Evolutionary conservation across 2,888 invertebrate genomes (phyloP).

Genomic region (Griposia aprilina): DNA sequence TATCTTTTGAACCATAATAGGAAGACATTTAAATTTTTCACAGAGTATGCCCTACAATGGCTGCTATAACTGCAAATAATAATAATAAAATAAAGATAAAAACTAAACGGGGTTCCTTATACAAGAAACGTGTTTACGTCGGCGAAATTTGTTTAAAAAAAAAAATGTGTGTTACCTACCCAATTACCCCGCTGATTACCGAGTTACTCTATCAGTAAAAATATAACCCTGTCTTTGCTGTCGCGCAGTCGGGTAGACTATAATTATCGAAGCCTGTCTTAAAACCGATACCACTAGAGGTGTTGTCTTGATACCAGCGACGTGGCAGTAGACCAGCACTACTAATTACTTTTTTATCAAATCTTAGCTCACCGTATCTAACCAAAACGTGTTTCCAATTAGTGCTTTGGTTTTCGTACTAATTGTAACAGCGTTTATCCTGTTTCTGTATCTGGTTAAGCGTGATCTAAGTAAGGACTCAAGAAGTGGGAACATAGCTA

Average conservation of each 20-base stretch:
- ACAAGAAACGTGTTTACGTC: too few species aligned
- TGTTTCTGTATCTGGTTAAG: slow-evolving; percentile 37
- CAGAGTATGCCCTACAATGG: too few species aligned
- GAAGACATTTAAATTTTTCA: too few species aligned
- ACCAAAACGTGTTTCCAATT: slow-evolving; percentile 59
- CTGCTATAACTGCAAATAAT: too few species aligned
- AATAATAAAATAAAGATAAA: too few species aligned
- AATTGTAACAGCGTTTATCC: slow-evolving; percentile 54
- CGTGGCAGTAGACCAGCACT: background rate
- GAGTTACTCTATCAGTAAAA: slow-evolving; percentile 8
- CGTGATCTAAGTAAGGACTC: slow-evolving; percentile 17
- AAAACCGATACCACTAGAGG: slow-evolving; percentile 33
- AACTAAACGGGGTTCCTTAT: too few species aligned
- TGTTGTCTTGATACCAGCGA: slow-evolving; percentile 30
- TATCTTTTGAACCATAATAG: too few species aligned
- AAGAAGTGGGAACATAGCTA: slow-evolving; percentile 3
- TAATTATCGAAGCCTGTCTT: slow-evolving; percentile 36
- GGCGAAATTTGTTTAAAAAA: too few species aligned
- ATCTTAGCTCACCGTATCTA: slow-evolving; percentile 45
- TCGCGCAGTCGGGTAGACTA: background rate
- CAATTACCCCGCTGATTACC: background rate
- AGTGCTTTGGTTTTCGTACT: slow-evolving; percentile 45
- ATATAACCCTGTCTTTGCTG: background rate
- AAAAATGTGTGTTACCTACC: too few species aligned
- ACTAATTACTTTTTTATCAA: slow-evolving; percentile 47